Evolutionary conservation across 2,888 invertebrate genomes (phyloP).

Genomic region (Odontocerum albicorne): DNA sequence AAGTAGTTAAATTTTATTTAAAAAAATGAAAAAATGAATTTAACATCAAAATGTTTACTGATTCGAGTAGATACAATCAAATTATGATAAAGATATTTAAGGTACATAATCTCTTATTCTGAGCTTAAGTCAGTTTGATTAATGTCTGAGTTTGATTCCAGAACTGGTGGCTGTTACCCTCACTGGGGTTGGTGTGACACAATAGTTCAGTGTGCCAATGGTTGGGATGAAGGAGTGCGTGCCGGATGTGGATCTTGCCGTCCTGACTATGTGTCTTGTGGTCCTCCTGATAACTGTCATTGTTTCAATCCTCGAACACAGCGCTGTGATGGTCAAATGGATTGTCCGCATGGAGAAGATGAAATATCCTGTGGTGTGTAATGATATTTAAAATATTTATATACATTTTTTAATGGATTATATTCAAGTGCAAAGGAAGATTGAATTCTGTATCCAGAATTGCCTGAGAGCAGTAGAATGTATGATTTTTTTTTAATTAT

Average conservation of each 20-base stretch:
- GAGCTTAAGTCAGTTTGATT: no score
- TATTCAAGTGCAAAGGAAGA: no score
- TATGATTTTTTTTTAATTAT: no score
- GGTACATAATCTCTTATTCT: no score
- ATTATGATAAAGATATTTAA: no score
- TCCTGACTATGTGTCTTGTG: slow-evolving; percentile 24
- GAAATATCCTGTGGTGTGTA: slow-evolving; percentile 29
- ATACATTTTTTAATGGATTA: not conserved
- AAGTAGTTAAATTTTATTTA: no score
- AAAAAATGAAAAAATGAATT: no score
- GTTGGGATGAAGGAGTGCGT: slow-evolving; percentile 29
- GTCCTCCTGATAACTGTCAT: slow-evolving; percentile 26
- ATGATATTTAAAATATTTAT: no score
- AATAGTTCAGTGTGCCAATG: slow-evolving; percentile 23
- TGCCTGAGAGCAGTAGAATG: no score
- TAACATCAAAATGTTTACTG: no score
- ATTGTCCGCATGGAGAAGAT: slow-evolving; percentile 32
- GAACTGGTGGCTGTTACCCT: slow-evolving; percentile 31
- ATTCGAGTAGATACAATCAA: no score
- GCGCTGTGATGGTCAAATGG: slow-evolving; percentile 33
- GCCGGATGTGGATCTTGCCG: slow-evolving; percentile 27
- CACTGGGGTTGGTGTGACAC: slow-evolving; percentile 27
- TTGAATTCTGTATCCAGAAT: no score
- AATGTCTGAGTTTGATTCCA: slow-evolving; percentile 10
- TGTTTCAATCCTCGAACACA: slow-evolving; percentile 25